A percentile compares a stretch with the other conserved stretches of the same genome.
phyloP scores from a whole-genome alignment of 2,888 invertebrate species.

The Cheilosia variabilis region DNA sequence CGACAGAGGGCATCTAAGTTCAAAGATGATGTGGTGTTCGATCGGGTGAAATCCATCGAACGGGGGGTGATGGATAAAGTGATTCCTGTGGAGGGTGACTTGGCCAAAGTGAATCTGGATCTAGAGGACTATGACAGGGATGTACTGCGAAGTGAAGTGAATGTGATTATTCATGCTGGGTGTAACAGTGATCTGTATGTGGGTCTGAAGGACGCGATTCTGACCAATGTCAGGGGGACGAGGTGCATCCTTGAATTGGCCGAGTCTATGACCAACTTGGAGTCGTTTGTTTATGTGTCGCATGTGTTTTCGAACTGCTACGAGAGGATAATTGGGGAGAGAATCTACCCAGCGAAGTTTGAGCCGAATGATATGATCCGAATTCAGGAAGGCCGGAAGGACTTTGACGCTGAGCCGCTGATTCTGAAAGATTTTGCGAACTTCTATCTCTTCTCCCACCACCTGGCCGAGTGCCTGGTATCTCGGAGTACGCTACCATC shows the following conservation, averaged over 20 bases:
- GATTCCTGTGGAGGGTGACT: constrained; percentile 57
- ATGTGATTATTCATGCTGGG: constrained; percentile 65
- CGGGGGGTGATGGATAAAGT: constrained; percentile 64
- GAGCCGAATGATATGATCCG: constrained; percentile 54
- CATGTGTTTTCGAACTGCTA: constrained; percentile 69
- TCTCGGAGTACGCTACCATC: constrained; percentile 44
- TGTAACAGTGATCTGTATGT: constrained; percentile 64
- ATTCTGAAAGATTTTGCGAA: constrained; percentile 47
- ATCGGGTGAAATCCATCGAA: constrained; percentile 56
- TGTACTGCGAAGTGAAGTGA: constrained; percentile 52
- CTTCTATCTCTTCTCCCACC: constrained; percentile 61
- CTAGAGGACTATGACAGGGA: constrained; percentile 58
- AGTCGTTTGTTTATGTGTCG: constrained; percentile 67
- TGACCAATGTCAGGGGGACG: constrained; percentile 64
- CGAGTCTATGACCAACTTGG: constrained; percentile 45
- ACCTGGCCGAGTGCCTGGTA: constrained; percentile 58
- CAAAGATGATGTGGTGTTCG: constrained; percentile 64
- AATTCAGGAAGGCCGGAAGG: constrained; percentile 51
- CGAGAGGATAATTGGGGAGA: constrained; percentile 58
- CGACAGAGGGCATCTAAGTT: constrained; percentile 36
- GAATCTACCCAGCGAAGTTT: constrained; percentile 39
- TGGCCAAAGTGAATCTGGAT: constrained; percentile 54
- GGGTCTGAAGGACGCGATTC: constrained; percentile 47
- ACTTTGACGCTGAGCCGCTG: constrained; percentile 22
- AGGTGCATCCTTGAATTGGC: constrained; percentile 51